Evolutionary conservation across 2,113 vertebrate genomes (phyloP).

Genomic region (Crotalus viridis): DNA sequence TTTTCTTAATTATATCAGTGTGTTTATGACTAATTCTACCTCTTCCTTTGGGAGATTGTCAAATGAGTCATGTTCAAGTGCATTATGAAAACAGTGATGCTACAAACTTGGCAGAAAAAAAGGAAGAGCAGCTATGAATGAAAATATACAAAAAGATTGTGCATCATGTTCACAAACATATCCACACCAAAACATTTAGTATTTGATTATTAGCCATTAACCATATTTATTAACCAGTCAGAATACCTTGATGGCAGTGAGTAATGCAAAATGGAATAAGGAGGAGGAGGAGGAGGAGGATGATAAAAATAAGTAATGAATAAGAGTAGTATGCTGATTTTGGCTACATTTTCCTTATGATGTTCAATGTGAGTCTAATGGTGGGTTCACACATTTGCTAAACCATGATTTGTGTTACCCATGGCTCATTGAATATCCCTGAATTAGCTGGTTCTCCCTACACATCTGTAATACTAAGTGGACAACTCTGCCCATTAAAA

Average conservation of each 20-base stretch:
- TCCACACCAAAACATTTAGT: background rate
- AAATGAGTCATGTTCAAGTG: conserved; percentile 22
- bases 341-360: background rate
- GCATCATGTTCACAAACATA: background rate
- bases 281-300: background rate
- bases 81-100: conserved; percentile 17
- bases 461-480: background rate
- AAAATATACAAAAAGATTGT: background rate
- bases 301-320: background rate
- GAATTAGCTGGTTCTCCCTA: background rate
- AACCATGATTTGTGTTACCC: background rate
- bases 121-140: background rate
- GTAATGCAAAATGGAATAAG: background rate
- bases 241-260: background rate
- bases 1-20: conserved; percentile 45
- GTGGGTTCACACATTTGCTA: background rate
- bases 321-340: background rate
- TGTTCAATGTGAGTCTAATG: background rate
- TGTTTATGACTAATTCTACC: conserved; percentile 47
- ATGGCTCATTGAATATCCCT: background rate
- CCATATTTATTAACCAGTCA: background rate
- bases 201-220: background rate
- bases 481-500: background rate
- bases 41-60: conserved; percentile 14
- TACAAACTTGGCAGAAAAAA: background rate